These are phyloP conservation scores for Zoanthus solanderi DNA, from an alignment of 92 coral and sea anemone genomes.

Conservation along the genomic window DNA sequence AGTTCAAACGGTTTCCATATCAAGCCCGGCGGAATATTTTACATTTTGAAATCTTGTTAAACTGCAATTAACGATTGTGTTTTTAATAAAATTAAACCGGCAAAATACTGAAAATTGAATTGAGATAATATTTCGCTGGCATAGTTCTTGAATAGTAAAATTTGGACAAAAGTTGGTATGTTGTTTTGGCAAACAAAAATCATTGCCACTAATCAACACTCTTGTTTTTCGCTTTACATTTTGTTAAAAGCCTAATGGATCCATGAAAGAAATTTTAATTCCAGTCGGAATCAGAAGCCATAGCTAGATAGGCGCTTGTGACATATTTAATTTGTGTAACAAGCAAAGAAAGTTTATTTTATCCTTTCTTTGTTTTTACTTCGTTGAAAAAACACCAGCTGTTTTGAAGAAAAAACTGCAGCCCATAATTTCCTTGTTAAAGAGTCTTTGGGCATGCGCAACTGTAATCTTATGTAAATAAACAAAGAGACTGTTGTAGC, in stretches of 20 bases:
- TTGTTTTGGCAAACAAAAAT: background rate
- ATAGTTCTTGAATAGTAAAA: background rate
- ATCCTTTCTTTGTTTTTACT: slow-evolving; percentile 8
- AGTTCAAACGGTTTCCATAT: background rate
- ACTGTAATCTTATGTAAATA: background rate
- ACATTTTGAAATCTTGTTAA: background rate
- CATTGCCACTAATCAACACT: background rate
- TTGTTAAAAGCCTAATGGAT: background rate
- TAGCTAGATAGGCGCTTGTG: slow-evolving; percentile 12
- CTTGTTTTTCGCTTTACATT: background rate
- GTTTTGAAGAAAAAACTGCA: slow-evolving; percentile 8
- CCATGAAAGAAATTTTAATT: background rate
- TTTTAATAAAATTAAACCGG: background rate
- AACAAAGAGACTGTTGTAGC: background rate
- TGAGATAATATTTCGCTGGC: background rate
- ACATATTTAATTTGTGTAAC: background rate
- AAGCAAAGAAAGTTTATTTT: background rate
- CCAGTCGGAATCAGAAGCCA: background rate
- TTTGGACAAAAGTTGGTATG: background rate
- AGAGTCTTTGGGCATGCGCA: slow-evolving; percentile 46
- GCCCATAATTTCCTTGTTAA: slow-evolving; percentile 41
- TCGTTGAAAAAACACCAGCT: slow-evolving; percentile 20
- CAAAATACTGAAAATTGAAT: background rate
- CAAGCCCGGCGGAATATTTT: background rate
- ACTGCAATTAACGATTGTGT: background rate